Evolutionary conservation across 1,140 invertebrate genomes (phyloP), one percentile per base, ranked within the genome.

Genomic region (Drosophila littoralis): DNA sequence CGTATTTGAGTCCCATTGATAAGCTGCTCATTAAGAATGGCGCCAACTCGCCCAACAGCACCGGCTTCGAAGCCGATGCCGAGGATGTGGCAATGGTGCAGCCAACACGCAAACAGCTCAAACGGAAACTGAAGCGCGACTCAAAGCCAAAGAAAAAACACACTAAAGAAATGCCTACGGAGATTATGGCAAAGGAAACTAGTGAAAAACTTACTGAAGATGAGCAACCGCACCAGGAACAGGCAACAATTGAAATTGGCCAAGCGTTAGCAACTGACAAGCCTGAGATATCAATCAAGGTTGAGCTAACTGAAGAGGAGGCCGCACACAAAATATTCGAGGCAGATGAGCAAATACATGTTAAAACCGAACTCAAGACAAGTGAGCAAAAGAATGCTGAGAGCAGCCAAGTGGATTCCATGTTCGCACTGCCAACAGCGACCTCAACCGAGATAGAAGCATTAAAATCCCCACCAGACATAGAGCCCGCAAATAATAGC

Each of bases 11-110:
- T 48, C 84, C 80, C 12, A 88, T 89, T 28, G 83, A 89, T 15
- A 88, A 83, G 43, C 57, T 89, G 32, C 46, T 89, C 6, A 65
- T 89, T 8, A 89, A 84, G 10, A 89, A 89, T 50, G 83, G 83
- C 10, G 79, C 76, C 10, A 83, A 45, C 28, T 88, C 84, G 7
- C 84, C 83, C 1, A 86, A 80, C 40, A 86, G 79, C 17, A 89
- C 81, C 0, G 84, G 84, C 1, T 88, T 88, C 2, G 84, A 89
- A 9, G 75, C 81, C 6, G 84, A 84, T 40, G 77, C 69, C n/a
- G 84, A 84, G 22, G 84, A 89, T 48, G 46, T 69, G 45, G 38
- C 8, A 0, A 46, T 46, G 5, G 10, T 7, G 1, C 22, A 42
- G 4, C 48, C 46, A 2, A n/a, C 50, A 15, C 72, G 77, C 1